Conservation (phyloP, 2,888 invertebrate species). For the Orthosia incerta region DNA sequence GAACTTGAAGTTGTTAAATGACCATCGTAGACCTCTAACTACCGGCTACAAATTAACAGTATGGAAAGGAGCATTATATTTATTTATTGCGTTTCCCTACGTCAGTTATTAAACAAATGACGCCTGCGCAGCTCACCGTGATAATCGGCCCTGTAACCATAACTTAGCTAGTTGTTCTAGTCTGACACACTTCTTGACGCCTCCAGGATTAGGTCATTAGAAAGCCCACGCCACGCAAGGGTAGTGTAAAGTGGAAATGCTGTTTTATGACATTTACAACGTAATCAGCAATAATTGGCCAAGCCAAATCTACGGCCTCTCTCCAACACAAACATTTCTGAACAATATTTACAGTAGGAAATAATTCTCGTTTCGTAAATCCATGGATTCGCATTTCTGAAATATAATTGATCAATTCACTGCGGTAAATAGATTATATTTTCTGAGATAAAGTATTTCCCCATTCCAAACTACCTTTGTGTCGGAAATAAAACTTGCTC, state of each 20-base stretch:
- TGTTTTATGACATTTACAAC: conserved; percentile 46
- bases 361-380: conserved; percentile 48
- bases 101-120: conserved; percentile 75
- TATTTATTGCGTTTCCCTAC: conserved; percentile 66
- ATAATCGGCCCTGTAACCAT: conserved; percentile 75
- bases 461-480: conserved; percentile 29
- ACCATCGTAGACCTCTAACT: conserved; percentile 20
- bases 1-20: conserved; percentile 10
- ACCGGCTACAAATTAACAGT: conserved; percentile 25
- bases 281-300: conserved; percentile 47
- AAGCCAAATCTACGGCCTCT: conserved; percentile 34
- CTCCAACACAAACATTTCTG: conserved; percentile 38
- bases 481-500: conserved; percentile 37
- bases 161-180: conserved; percentile 71
- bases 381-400: no score
- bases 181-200: conserved; percentile 73
- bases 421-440: conserved; percentile 43
- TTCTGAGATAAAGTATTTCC: conserved; percentile 30
- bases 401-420: conserved; percentile 39
- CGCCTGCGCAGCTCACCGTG: conserved; percentile 74
- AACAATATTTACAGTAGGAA: conserved; percentile 47
- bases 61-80: conserved; percentile 44
- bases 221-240: conserved; percentile 68
- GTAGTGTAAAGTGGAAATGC: conserved; percentile 51
- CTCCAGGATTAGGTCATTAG: conserved; percentile 75